Conservation (phyloP, 1,140 invertebrate species). For the Musca domestica region DNA sequence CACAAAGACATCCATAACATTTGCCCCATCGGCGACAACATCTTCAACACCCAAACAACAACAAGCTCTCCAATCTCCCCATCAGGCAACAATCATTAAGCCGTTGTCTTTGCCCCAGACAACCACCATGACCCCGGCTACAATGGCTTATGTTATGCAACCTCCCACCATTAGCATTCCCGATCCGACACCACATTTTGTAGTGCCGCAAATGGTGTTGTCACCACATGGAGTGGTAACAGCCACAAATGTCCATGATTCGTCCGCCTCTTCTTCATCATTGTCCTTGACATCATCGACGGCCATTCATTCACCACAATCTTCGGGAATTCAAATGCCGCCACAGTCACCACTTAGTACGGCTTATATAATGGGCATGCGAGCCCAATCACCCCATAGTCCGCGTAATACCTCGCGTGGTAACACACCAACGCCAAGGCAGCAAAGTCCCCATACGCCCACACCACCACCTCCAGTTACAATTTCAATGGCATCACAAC, state of each 20-base stretch:
- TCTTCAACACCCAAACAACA: conserved; percentile 6
- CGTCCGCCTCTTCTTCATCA: neutral
- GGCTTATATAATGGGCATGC: conserved; percentile 37
- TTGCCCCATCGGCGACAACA: conserved; percentile 35
- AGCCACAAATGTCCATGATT: neutral
- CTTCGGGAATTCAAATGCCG: conserved; percentile 30
- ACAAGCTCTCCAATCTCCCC: conserved; percentile 7
- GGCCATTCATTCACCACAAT: conserved; percentile 24
- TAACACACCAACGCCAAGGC: conserved; percentile 33
- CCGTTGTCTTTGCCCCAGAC: conserved; percentile 30
- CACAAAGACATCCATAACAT: conserved; percentile 30
- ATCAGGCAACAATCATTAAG: conserved; percentile 5
- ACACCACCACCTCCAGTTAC: conserved; percentile 25
- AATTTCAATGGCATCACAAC: conserved; percentile 26
- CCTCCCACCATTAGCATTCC: conserved; percentile 62
- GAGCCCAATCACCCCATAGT: conserved; percentile 44
- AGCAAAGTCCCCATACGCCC: conserved; percentile 35
- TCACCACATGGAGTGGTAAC: conserved; percentile 52
- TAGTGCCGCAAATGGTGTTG: conserved; percentile 59
- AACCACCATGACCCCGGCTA: neutral
- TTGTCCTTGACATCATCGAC: conserved; percentile 19
- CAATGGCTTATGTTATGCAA: conserved; percentile 54
- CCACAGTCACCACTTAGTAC: conserved; percentile 26
- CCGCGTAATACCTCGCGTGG: conserved; percentile 36
- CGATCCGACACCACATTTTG: conserved; percentile 55